Evolutionary conservation across 2,797 vertebrate genomes (phyloP), one percentile per base, ranked within the genome.

Genomic region (Florisuga fusca): DNA sequence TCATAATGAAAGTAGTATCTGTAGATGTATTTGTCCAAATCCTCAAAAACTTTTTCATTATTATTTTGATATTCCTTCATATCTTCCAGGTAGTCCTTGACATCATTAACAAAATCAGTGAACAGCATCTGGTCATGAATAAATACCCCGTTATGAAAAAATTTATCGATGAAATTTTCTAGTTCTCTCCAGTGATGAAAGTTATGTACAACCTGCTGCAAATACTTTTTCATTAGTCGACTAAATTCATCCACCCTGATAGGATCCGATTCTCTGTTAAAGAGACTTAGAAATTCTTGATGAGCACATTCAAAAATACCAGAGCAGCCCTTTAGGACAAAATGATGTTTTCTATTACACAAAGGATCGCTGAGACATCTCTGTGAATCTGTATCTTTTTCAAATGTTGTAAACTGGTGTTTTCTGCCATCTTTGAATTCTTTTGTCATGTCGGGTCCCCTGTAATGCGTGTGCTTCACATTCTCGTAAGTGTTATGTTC

Each of bases 71-170:
- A 99, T 82, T 99, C 98, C 50, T 98, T 97, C 97, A 99, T 98
- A 94, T 98, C 98, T 82, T 97, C 98, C 89, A 99, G 98, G 93
- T 99, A 99, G 95, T 98, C 98, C 90, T 99, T 99, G 88, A 99
- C 98, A 27, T 98, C 98, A 17, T 98, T 98, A 45, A 99, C 98
- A 93, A 99, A 99, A 98, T 99, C 99, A 8, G 98, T 98, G 97
- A 99, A 99, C 75, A 99, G 98, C 99, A 99, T 99, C 97, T 98
- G 99, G 94, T 99, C 99, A 1, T 99, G 99, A 96, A 99, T 98
- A 96, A 99, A 99, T 78, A 99, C 36, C 4, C 99, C 99, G 15
- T 99, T 98, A 57, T 97, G 98, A 96, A 99, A 99, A 98, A 99
- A 99, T 68, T 97, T 97, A 93, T 96, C 98, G 89, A 99, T 98